phyloP scores from a whole-genome alignment of 2,113 vertebrate genomes.

The Todiramphus chloris region DNA sequence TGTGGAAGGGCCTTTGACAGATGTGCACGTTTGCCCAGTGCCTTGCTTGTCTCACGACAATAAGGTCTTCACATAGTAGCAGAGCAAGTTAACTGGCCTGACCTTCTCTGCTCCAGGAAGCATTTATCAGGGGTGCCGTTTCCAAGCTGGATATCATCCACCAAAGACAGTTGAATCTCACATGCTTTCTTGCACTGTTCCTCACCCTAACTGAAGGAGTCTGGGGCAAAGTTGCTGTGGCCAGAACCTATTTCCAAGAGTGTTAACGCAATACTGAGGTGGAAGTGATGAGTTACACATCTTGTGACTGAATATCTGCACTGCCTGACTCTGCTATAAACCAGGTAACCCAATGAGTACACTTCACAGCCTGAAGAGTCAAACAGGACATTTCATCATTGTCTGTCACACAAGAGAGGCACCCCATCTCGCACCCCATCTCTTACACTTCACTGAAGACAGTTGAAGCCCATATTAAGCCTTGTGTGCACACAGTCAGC shows the following conservation, averaged over 20 bases:
- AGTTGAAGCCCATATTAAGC: neutral
- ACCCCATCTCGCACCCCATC: rapidly evolving
- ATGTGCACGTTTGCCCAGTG: neutral
- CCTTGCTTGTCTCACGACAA: neutral
- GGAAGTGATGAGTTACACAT: neutral
- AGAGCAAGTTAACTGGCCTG: neutral
- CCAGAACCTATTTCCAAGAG: neutral
- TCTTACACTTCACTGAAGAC: neutral
- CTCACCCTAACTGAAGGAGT: neutral
- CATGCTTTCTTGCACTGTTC: neutral
- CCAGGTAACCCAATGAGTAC: neutral
- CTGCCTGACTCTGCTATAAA: neutral
- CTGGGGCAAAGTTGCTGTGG: neutral
- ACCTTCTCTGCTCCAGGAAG: neutral
- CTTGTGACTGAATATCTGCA: neutral
- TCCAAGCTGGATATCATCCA: neutral
- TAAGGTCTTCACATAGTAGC: neutral
- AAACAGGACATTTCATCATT: neutral
- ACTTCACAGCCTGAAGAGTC: neutral
- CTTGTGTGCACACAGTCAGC: neutral
- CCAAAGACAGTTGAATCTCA: neutral
- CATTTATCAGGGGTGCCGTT: neutral
- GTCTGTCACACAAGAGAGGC: neutral
- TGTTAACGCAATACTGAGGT: neutral
- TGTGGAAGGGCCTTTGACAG: neutral